Evolutionary conservation across 2,888 invertebrate species (phyloP).

Genomic region (Agrypnus murinus): DNA sequence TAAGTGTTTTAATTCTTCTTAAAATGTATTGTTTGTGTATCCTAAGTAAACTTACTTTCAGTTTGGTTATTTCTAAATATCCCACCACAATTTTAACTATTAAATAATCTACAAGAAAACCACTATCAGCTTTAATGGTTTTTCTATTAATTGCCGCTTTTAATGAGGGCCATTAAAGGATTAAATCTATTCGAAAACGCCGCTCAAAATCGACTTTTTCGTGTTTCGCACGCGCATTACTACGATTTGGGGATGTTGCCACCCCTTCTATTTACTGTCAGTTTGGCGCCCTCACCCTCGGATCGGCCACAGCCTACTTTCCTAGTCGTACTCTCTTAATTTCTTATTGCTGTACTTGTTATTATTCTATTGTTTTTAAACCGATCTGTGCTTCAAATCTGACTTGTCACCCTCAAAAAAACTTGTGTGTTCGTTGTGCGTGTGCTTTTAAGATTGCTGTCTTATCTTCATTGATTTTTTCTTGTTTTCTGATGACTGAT

Average conservation of each 20-base stretch:
- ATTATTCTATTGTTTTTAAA: slow-evolving; percentile 54
- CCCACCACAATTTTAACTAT: no score
- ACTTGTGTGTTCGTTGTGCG: slow-evolving; percentile 53
- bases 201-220: slow-evolving; percentile 58
- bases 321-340: slow-evolving; percentile 57
- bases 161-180: background rate
- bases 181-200: slow-evolving; percentile 52
- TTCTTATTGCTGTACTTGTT: slow-evolving; percentile 55
- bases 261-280: slow-evolving; percentile 59
- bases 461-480: slow-evolving; percentile 58
- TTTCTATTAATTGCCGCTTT: no score
- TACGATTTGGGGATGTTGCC: slow-evolving; percentile 55
- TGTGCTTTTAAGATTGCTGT: slow-evolving; percentile 50
- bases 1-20: no score
- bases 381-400: slow-evolving; percentile 50
- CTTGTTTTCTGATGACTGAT: slow-evolving; percentile 56
- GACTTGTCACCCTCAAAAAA: slow-evolving; percentile 51
- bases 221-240: slow-evolving; percentile 53
- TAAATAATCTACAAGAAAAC: no score
- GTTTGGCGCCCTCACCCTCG: slow-evolving; percentile 59
- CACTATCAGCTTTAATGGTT: no score
- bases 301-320: slow-evolving; percentile 58
- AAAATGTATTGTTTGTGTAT: no score
- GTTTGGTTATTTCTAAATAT: no score
- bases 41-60: no score